These are phyloP conservation scores for Pyxicephalus adspersus DNA, from an alignment of 2,113 vertebrate species.

Conservation along the genomic window DNA sequence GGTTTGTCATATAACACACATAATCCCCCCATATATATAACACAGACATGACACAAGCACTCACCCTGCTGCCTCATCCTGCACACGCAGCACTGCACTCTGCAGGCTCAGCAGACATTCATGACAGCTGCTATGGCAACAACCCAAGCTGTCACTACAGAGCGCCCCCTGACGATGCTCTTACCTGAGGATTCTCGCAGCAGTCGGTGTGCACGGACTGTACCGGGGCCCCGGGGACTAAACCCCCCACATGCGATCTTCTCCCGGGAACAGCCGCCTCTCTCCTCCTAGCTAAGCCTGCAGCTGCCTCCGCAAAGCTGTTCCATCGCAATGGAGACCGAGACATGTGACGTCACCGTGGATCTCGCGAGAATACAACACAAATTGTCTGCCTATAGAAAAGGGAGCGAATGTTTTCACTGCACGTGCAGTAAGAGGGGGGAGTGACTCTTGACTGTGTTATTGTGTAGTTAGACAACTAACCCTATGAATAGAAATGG, in stretches of 20 bases:
- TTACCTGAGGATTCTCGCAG: background rate
- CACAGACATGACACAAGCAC: background rate
- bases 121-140: constrained; percentile 40
- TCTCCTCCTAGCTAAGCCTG: background rate
- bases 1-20: no score
- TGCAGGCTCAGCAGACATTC: background rate
- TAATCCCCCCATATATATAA: no score
- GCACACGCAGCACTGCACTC: background rate
- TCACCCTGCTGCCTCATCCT: background rate
- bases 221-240: background rate
- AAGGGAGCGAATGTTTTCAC: no score
- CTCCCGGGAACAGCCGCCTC: background rate
- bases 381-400: no score
- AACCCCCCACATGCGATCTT: background rate
- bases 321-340: constrained; percentile 30
- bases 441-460: no score
- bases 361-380: constrained; percentile 40
- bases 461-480: no score
- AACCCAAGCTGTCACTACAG: background rate
- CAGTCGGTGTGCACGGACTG: background rate
- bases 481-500: no score
- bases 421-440: no score
- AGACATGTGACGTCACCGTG: background rate
- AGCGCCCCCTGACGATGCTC: background rate
- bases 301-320: constrained; percentile 10